Evolutionary conservation across 2,888 invertebrate genomes (phyloP).

Genomic region (Andrena praecox): DNA sequence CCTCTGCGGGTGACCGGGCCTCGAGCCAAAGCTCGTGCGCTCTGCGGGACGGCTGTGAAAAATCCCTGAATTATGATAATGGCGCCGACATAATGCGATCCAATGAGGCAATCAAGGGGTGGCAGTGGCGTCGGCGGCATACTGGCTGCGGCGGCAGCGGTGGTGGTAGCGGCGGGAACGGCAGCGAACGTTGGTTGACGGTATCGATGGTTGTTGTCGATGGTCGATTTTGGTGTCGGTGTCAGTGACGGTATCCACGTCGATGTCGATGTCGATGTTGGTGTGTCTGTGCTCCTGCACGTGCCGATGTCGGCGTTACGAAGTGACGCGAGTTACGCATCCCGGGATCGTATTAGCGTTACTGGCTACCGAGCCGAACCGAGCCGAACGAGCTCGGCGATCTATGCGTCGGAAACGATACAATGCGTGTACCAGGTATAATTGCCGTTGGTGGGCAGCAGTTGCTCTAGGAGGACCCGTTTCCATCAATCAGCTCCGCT

Average conservation of each 20-base stretch:
- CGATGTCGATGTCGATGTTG: constrained; percentile 49
- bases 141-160: constrained; percentile 42
- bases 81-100: constrained; percentile 84
- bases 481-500: constrained; percentile 84
- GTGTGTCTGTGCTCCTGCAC: background rate
- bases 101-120: constrained; percentile 84
- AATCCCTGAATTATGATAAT: constrained; percentile 85
- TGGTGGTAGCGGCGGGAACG: constrained; percentile 41
- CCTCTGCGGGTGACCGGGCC: constrained; percentile 73
- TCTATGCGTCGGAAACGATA: constrained; percentile 81
- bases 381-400: constrained; percentile 77
- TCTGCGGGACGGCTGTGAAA: constrained; percentile 78
- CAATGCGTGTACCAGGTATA: constrained; percentile 81
- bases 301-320: constrained; percentile 63
- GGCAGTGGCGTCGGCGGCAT: constrained; percentile 68
- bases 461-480: constrained; percentile 81
- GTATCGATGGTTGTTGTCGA: constrained; percentile 75
- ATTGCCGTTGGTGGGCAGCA: constrained; percentile 81
- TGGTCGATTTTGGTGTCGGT: constrained; percentile 36
- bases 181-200: constrained; percentile 72
- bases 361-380: constrained; percentile 77
- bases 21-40: constrained; percentile 75
- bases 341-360: constrained; percentile 82
- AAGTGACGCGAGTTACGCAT: constrained; percentile 81
- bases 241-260: background rate